Evolutionary conservation across 2,888 invertebrate genomes (phyloP), one percentile per base, ranked within the genome.

Genomic region (Chaetoderma sp.): DNA sequence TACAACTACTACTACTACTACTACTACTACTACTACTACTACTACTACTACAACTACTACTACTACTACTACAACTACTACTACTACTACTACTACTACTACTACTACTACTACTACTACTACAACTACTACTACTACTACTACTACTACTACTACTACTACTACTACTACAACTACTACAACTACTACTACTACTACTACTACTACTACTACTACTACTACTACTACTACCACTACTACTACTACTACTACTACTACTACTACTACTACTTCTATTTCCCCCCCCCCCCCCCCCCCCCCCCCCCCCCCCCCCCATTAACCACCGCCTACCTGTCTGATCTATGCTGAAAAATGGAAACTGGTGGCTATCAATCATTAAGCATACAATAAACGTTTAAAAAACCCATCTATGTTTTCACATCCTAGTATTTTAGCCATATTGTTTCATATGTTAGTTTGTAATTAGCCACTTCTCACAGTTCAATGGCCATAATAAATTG

Each of bases 121-220:
- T 67, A 68, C 47, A 67, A 61, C 49, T 68, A 62, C 56, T 67
- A 56, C 56, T 67, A 55, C 50, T 68, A 63, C 44, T 68, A 63
- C 50, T 68, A 68, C 44, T 66, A 63, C 50, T 67, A 68, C 50
- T 68, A 45, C 28, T 68, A 55, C 39, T 68, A 62, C 44, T 67
- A 55, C 50, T 65, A 30, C 57, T 64, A 27, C 45, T 55, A 54
- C 56, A 67, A 27, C 58, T 67, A 23, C 64, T 44, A 32, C 36
- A 67, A 1, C 45, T 68, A 58, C 45, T 68, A 44, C 32, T 67
- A 55, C 47, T 67, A 55, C 49, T 67, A 61, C 56, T 67, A 61
- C 47, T 67, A 68, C 47, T 67, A 61, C 49, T 68, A 62, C 56
- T 67, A 56, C 56, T 67, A 55, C 50, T 68, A 63, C 44, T 68